Evolutionary conservation across 2,888 invertebrate species (phyloP).

Genomic region (Brenthis hecate): DNA sequence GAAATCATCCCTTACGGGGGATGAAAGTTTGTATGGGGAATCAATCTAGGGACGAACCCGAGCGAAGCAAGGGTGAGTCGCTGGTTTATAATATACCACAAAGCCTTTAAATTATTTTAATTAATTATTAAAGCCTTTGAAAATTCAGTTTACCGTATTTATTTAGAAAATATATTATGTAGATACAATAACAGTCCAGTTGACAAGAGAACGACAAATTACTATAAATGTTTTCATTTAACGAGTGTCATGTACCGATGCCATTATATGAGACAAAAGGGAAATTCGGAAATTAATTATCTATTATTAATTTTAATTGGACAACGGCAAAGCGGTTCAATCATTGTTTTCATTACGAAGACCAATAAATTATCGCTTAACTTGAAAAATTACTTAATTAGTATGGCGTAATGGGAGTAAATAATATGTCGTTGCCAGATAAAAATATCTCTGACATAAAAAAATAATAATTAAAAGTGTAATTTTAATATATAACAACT

Average conservation of each 20-base stretch:
- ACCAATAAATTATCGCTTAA: constrained; percentile 33
- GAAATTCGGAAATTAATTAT: constrained; percentile 35
- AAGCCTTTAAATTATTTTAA: too few species aligned
- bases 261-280: constrained; percentile 23
- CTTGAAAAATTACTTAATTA: constrained; percentile 35
- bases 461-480: too few species aligned
- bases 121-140: too few species aligned
- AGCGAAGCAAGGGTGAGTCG: too few species aligned
- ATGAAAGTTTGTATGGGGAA: too few species aligned
- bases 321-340: constrained; percentile 27
- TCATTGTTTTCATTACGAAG: constrained; percentile 34
- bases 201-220: constrained; percentile 9
- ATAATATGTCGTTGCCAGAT: constrained; percentile 9
- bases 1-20: too few species aligned
- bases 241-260: constrained; percentile 13
- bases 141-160: too few species aligned
- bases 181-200: background rate
- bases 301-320: constrained; percentile 37
- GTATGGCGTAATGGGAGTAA: constrained; percentile 24
- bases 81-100: too few species aligned
- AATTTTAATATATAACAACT: too few species aligned
- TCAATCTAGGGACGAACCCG: too few species aligned
- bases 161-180: background rate
- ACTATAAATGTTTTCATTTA: constrained; percentile 23
- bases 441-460: background rate